Conservation (phyloP, 2,797 vertebrate genomes). For the Glyptemys insculpta region DNA sequence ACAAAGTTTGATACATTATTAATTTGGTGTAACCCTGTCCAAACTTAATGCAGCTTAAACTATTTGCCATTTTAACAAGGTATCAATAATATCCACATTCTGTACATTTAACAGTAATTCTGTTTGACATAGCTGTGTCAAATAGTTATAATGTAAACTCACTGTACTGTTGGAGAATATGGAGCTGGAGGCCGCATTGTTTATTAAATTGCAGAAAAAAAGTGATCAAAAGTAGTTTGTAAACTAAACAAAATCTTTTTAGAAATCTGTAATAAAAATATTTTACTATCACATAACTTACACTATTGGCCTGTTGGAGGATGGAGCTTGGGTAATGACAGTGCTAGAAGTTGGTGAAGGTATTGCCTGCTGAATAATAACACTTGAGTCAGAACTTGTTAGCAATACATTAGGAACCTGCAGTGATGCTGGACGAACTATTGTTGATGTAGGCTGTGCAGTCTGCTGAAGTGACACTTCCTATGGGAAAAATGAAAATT, state of each 20-base stretch:
- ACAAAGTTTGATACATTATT: slow-evolving; percentile 44
- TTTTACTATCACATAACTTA: slow-evolving; percentile 88
- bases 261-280: not conserved
- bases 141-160: slow-evolving; percentile 56
- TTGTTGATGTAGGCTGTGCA: slow-evolving; percentile 95
- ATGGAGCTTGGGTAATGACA: slow-evolving; percentile 98
- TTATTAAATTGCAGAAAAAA: slow-evolving; percentile 28
- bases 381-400: slow-evolving; percentile 96
- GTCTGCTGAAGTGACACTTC: slow-evolving; percentile 95
- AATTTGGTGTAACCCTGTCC: not conserved
- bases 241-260: slow-evolving; percentile 10
- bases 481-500: slow-evolving; percentile 84
- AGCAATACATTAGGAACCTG: slow-evolving; percentile 99
- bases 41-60: not conserved
- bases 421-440: slow-evolving; percentile 97
- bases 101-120: not conserved
- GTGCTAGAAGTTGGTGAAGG: slow-evolving; percentile 99
- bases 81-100: not conserved
- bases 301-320: slow-evolving; percentile 98
- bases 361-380: slow-evolving; percentile 98
- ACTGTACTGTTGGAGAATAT: not conserved
- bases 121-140: slow-evolving; percentile 11
- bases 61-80: not conserved
- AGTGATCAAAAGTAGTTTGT: slow-evolving; percentile 17
- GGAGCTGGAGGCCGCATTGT: not conserved